A percentile compares a stretch with the other conserved stretches of the same genome.
phyloP scores from a whole-genome alignment of 2,113 vertebrate species.

The Erythrocercus mccallii region DNA sequence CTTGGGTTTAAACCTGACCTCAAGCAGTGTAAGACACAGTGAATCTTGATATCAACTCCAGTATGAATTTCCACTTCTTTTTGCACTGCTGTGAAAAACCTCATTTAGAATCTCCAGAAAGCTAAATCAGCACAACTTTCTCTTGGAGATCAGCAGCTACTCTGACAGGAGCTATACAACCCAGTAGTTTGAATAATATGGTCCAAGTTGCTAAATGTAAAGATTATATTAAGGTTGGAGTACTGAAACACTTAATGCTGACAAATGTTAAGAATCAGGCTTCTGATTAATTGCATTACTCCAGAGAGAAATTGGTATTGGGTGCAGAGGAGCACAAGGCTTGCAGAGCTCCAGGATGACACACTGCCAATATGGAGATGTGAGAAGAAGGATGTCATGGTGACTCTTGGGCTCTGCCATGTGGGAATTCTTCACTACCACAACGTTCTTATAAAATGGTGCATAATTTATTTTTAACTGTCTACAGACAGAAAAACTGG shows the following conservation, averaged over 20 bases:
- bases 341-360: not conserved
- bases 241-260: not conserved
- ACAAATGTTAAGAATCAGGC: not conserved
- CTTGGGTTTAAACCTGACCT: not conserved
- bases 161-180: not conserved
- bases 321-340: not conserved
- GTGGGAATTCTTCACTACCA: not conserved
- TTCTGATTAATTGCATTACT: not conserved
- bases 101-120: not conserved
- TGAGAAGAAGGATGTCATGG: not conserved
- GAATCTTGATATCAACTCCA: not conserved
- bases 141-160: not conserved
- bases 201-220: not conserved
- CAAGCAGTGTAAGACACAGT: not conserved
- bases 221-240: not conserved
- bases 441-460: not conserved
- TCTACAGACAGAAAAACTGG: not conserved
- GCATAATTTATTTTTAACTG: not conserved
- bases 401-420: not conserved
- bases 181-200: not conserved
- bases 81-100: not conserved
- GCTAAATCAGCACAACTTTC: not conserved
- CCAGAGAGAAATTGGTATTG: not conserved
- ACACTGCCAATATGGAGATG: not conserved
- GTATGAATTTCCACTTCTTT: not conserved